Evolutionary conservation across 2,113 vertebrate genomes (phyloP), one percentile per base, ranked within the genome.

Genomic region (Pachypanchax playfairii): DNA sequence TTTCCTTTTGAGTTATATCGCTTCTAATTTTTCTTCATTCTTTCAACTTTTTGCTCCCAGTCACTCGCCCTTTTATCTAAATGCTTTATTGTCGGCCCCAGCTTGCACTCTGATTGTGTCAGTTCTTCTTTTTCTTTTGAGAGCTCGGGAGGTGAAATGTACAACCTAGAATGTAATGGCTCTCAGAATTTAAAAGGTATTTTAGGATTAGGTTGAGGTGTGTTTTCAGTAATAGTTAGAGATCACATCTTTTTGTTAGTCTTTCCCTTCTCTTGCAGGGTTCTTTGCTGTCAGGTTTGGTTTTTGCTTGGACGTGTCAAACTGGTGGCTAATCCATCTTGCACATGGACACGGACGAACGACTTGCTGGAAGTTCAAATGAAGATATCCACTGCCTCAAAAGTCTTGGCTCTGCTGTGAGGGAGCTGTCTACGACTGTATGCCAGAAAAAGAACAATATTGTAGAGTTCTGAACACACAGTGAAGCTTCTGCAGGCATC

Each of bases 241-340:
- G 59, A 51, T 70, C 61, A 28, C 20, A 62, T 46, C 31, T 44
- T 61, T 66, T 67, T 42, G 44, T 73, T n/a, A n/a, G n/a, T n/a
- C n/a, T 41, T 44, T 48, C 59, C 26, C 25, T 35, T 63, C 61
- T 73, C 60, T 61, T 53, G 73, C 6, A 2, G 68, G 38, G 49
- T 80, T 64, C 61, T 21, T 31, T 15, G 28, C 69, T 70, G 65
- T 79, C 82, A 79, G 65, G 48, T 82, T 67, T 62, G 28, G 52
- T 80, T 73, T 75, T 79, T 21, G 1, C 62, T 9, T 7, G 52
- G 47, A 64, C 28, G 65, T 68, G 68, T 71, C 72, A 76, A 73
- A 81, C 68, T 64, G 29, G 50, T 62, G 61, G 11, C 79, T 84
- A 79, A 87, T 85, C 73, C 75, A 74, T 85, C 75, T 72, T 55